phyloP scores from a whole-genome alignment of 2,113 vertebrate species.

The Ophthalmolycus amberensis region DNA sequence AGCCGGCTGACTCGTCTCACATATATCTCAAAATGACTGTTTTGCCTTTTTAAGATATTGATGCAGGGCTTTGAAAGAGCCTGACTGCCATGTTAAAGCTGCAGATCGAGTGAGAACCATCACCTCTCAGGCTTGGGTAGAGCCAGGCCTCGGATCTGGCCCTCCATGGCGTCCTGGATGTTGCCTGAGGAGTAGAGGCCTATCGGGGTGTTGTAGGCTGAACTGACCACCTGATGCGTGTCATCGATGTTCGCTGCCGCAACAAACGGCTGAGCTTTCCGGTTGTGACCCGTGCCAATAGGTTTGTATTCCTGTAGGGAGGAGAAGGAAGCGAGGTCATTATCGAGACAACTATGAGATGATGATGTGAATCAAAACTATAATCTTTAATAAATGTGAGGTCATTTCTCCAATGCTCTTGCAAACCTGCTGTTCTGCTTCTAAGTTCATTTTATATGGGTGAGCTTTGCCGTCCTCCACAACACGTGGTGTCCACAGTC shows the following conservation, averaged over 20 bases:
- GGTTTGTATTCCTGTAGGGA: slow-evolving; percentile 91
- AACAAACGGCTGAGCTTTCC: slow-evolving; percentile 94
- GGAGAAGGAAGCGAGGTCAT: background rate
- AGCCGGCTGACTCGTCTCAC: background rate
- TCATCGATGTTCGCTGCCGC: slow-evolving; percentile 96
- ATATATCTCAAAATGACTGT: background rate
- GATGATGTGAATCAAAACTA: background rate
- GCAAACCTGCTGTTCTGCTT: slow-evolving; percentile 93
- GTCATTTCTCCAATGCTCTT: background rate
- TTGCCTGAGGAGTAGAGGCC: slow-evolving; percentile 98
- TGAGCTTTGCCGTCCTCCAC: slow-evolving; percentile 87
- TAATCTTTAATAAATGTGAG: background rate
- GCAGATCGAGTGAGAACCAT: background rate
- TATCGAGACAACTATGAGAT: background rate
- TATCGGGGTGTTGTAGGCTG: slow-evolving; percentile 98
- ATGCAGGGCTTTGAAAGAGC: background rate
- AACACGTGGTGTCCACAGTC: slow-evolving; percentile 92
- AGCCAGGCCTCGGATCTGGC: slow-evolving; percentile 93
- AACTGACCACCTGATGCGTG: slow-evolving; percentile 96
- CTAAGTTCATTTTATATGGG: slow-evolving; percentile 94
- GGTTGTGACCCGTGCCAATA: slow-evolving; percentile 93
- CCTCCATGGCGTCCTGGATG: slow-evolving; percentile 95
- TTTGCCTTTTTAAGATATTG: background rate
- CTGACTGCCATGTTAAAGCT: background rate
- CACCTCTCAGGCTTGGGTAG: slow-evolving; percentile 84